These are phyloP conservation scores for Luehdorfia chinensis DNA, from an alignment of 1,140 invertebrate species.

Conservation along the genomic window DNA sequence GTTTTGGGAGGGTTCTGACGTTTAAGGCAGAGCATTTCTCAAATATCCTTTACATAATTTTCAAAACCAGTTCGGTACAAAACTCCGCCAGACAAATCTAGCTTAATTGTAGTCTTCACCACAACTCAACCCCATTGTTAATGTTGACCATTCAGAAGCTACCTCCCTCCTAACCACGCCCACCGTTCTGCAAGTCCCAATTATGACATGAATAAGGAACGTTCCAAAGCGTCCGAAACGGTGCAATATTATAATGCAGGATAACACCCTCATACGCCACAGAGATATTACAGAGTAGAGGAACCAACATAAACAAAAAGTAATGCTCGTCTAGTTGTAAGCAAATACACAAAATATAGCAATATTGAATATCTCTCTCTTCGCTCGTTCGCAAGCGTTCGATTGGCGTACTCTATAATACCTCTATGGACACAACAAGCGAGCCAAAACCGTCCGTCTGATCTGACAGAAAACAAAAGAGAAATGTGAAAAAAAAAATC, in stretches of 20 bases:
- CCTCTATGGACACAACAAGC: slow-evolving; percentile 12
- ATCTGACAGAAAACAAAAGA: slow-evolving; percentile 16
- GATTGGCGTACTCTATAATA: slow-evolving; percentile 7
- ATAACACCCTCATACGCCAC: not conserved
- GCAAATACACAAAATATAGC: no score
- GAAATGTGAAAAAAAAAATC: slow-evolving; percentile 32
- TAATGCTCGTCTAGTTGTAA: no score
- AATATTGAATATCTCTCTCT: no score
- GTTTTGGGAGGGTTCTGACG: not conserved
- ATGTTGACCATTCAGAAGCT: no score
- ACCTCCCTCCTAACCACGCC: slow-evolving; percentile 3
- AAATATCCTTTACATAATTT: no score
- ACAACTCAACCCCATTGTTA: no score
- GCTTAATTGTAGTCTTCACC: no score
- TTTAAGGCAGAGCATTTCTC: not conserved
- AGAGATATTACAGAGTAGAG: slow-evolving; percentile 9
- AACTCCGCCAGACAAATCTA: no score
- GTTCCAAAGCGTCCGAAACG: not conserved
- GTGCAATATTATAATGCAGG: slow-evolving; percentile 7
- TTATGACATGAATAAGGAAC: not conserved
- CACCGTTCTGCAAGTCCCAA: not conserved
- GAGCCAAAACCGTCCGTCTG: slow-evolving; percentile 31
- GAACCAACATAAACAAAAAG: no score
- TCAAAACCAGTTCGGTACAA: no score
- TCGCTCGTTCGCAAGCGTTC: no score